Evolutionary conservation across 2,888 invertebrate species (phyloP).

Genomic region (Fragum fragum): DNA sequence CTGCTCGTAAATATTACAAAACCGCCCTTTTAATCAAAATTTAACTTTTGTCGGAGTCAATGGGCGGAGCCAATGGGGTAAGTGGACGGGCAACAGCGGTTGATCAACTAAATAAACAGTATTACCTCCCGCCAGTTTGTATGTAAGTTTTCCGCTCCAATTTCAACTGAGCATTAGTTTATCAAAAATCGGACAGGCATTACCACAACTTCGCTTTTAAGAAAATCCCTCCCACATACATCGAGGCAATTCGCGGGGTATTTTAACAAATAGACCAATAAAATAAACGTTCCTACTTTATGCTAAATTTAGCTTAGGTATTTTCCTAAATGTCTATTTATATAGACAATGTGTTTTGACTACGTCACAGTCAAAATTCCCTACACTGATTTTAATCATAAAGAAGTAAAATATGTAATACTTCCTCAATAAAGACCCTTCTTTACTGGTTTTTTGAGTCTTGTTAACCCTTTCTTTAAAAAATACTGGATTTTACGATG

Average conservation of each 20-base stretch:
- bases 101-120: neutral
- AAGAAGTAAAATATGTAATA: neutral
- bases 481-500: too few species aligned
- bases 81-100: too few species aligned
- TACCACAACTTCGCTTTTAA: neutral
- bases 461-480: neutral
- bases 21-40: too few species aligned
- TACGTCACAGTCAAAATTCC: slow-evolving; percentile 4
- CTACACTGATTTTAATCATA: neutral
- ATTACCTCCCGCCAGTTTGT: slow-evolving; percentile 5
- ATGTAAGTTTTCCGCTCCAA: too few species aligned
- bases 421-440: neutral
- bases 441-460: neutral
- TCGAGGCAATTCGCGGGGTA: neutral
- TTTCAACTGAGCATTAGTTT: neutral
- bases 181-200: neutral
- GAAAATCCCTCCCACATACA: neutral
- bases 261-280: neutral
- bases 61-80: too few species aligned
- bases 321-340: neutral
- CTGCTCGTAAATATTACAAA: too few species aligned
- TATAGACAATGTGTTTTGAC: neutral
- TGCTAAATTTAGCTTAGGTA: neutral
- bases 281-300: neutral
- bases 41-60: too few species aligned